Percentiles rank a stretch among this genome's conserved stretches.
Conservation (phyloP, 2,113 vertebrate genomes). For the Odocoileus virginianus region DNA sequence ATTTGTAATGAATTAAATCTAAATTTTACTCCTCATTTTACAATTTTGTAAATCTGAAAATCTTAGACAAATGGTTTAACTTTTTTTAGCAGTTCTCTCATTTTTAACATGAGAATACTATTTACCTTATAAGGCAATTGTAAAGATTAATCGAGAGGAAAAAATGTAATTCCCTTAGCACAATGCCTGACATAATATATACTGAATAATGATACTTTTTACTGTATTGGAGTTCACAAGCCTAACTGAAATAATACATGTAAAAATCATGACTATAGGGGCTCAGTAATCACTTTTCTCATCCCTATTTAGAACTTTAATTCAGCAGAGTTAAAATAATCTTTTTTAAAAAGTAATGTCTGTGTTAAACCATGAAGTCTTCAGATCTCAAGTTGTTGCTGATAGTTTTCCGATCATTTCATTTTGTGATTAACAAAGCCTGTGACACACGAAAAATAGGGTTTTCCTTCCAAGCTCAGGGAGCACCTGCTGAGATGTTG, state of each 20-base stretch:
- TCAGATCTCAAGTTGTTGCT: background rate
- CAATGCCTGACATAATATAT: background rate
- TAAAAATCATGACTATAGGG: background rate
- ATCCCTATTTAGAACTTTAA: background rate
- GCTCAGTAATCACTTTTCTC: background rate
- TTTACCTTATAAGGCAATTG: background rate
- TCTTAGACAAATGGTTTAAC: background rate
- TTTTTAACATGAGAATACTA: background rate
- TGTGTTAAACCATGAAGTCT: background rate
- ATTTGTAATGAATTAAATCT: background rate
- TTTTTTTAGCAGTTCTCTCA: background rate
- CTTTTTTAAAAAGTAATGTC: background rate
- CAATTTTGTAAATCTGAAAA: background rate
- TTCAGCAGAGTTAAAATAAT: slow-evolving; percentile 10
- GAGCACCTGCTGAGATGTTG: background rate
- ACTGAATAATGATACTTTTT: background rate
- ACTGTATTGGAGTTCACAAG: background rate
- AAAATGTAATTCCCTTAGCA: background rate
- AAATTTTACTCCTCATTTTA: background rate
- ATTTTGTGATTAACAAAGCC: background rate
- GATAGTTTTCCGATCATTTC: background rate
- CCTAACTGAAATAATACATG: background rate
- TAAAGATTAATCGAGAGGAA: background rate
- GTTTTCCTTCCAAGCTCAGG: background rate
- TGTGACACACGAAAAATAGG: background rate